Evolutionary conservation across 2,797 vertebrate genomes (phyloP).

Genomic region (Acrocephalus scirpaceus): DNA sequence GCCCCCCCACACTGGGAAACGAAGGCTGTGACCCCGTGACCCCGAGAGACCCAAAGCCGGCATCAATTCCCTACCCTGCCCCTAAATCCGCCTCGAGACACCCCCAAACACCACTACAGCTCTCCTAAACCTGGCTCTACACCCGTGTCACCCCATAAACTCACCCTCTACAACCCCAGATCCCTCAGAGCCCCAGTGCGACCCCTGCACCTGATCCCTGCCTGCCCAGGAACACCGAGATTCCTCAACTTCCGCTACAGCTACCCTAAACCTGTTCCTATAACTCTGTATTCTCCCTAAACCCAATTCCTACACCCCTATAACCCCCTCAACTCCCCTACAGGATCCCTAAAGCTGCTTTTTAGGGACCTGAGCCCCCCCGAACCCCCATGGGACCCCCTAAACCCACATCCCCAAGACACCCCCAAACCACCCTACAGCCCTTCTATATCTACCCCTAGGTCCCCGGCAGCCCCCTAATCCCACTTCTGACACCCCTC

Average conservation of each 20-base stretch:
- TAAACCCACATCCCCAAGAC: not conserved
- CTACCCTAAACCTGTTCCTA: no score
- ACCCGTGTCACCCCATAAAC: no score
- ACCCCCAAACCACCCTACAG: not conserved
- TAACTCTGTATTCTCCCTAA: not conserved
- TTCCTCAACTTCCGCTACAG: rapidly evolving
- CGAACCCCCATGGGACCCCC: not conserved
- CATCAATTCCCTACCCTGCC: no score
- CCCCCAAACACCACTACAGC: rapidly evolving
- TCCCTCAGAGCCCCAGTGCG: not conserved
- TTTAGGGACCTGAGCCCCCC: not conserved
- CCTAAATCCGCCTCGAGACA: no score
- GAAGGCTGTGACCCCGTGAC: not conserved
- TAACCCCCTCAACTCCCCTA: no score
- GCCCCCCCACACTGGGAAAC: no score
- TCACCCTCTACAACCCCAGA: not conserved
- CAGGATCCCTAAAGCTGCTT: rapidly evolving
- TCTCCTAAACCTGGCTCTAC: no score
- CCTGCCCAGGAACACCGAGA: not conserved
- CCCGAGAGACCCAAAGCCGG: not conserved
- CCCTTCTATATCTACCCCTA: no score
- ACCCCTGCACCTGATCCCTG: not conserved
- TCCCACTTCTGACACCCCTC: not conserved
- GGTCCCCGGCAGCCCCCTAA: not conserved
- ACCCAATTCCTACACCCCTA: no score